A percentile compares a stretch with the other conserved stretches of the same genome.
Conservation (phyloP, 2,113 vertebrate species). For the Myocastor coypus region DNA sequence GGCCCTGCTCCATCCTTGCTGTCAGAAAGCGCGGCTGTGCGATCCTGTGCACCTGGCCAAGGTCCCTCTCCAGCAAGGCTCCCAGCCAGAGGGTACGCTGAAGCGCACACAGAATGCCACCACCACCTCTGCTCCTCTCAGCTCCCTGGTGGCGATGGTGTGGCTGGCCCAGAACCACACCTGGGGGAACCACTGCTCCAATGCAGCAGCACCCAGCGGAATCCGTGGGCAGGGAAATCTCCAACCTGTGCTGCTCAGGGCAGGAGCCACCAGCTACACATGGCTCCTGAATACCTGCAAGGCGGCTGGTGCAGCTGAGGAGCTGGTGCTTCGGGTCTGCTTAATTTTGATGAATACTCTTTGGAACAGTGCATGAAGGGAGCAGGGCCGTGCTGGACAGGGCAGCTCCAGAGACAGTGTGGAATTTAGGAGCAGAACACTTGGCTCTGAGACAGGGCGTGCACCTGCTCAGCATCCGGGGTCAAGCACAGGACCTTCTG, state of each 20-base stretch:
- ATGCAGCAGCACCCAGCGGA: background rate
- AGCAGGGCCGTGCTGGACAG: background rate
- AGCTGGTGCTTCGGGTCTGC: fast-evolving
- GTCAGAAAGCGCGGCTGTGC: fast-evolving
- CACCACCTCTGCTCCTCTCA: background rate
- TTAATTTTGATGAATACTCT: background rate
- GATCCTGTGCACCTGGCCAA: no score
- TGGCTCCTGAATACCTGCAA: fast-evolving
- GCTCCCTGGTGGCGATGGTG: fast-evolving
- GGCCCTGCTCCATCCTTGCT: background rate
- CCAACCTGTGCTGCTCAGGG: fast-evolving
- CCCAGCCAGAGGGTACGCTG: background rate
- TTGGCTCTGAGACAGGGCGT: fast-evolving
- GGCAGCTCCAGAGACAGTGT: background rate
- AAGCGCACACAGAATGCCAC: background rate
- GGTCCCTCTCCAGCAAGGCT: no score
- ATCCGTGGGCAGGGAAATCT: background rate
- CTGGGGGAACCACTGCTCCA: no score
- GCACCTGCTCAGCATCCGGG: background rate
- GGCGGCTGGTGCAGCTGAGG: fast-evolving
- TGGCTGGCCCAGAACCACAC: background rate
- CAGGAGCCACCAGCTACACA: background rate
- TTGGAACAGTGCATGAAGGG: background rate
- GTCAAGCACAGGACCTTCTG: no score
- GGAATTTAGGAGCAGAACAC: background rate